phyloP scores from a whole-genome alignment of 2,113 vertebrate genomes.

The western clawed frog (Xenopus tropicalis) region DNA sequence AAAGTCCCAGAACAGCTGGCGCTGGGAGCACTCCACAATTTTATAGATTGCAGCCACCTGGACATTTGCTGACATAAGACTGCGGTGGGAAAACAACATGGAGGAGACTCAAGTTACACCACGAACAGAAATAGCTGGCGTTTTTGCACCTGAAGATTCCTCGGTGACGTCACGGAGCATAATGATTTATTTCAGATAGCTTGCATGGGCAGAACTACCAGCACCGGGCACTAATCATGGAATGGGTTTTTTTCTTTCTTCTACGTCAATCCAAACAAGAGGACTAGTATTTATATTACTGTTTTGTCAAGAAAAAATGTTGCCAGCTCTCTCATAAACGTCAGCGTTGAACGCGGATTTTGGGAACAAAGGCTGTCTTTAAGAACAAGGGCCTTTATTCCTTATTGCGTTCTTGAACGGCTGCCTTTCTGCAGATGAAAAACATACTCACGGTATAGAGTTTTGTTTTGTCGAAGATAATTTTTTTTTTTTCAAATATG shows the following conservation, averaged over 20 bases:
- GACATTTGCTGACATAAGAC: conserved; percentile 42
- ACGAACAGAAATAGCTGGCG: conserved; percentile 31
- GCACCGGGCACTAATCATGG: conserved; percentile 10
- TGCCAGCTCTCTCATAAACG: background rate
- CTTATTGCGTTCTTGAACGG: too few species aligned
- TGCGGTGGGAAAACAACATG: background rate
- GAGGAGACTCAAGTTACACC: conserved; percentile 20
- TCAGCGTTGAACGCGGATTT: background rate
- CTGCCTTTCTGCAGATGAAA: too few species aligned
- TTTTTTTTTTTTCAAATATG: too few species aligned
- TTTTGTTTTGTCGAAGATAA: too few species aligned
- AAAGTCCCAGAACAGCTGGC: conserved; percentile 40
- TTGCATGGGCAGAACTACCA: background rate
- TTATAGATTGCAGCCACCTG: conserved; percentile 36
- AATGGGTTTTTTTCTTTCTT: background rate
- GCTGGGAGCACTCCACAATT: conserved; percentile 9
- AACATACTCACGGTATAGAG: too few species aligned
- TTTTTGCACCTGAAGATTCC: conserved; percentile 34
- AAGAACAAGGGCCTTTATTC: too few species aligned
- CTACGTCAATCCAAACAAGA: conserved; percentile 30
- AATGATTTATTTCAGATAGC: conserved; percentile 31
- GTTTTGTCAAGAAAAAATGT: background rate
- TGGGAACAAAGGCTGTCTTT: background rate
- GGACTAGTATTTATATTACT: conserved; percentile 1
- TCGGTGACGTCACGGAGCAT: conserved; percentile 21